These are phyloP conservation scores for Leguminivora glycinivorella DNA, from an alignment of 1,140 invertebrate genomes.

Conservation along the genomic window DNA sequence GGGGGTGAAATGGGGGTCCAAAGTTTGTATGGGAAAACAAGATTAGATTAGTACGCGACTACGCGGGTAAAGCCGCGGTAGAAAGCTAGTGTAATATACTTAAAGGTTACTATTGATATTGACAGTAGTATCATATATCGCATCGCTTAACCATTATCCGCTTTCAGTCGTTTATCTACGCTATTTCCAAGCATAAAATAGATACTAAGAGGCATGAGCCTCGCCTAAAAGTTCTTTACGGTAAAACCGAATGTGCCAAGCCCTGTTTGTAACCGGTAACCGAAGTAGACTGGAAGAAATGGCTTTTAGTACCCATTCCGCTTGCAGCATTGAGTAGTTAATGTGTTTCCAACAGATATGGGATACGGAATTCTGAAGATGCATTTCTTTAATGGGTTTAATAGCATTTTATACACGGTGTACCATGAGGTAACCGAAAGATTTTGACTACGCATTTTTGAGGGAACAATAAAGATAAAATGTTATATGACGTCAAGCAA, in stretches of 20 bases:
- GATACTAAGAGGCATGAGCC: background rate
- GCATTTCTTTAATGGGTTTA: background rate
- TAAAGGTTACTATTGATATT: no score
- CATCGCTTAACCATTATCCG: no score
- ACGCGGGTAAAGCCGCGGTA: no score
- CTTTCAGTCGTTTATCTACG: background rate
- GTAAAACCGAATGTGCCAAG: constrained; percentile 4
- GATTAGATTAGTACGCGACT: no score
- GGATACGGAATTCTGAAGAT: background rate
- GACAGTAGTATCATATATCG: no score
- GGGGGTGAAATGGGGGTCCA: no score
- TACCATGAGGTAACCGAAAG: no score
- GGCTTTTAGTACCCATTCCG: constrained; percentile 8
- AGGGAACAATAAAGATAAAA: no score
- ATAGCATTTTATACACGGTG: background rate
- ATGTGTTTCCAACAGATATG: constrained; percentile 7
- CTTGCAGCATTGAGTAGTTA: constrained; percentile 4
- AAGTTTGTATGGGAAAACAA: no score
- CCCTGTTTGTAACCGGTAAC: constrained; percentile 9
- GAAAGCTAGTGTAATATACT: no score
- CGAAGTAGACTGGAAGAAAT: constrained; percentile 16
- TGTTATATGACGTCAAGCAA: no score
- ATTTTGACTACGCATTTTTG: no score
- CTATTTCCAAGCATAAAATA: background rate
- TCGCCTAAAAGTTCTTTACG: constrained; percentile 8